Evolutionary conservation across 53 echinoderm and acorn worm genomes (phyloP).

Genomic region (Patiria pectinifera): DNA sequence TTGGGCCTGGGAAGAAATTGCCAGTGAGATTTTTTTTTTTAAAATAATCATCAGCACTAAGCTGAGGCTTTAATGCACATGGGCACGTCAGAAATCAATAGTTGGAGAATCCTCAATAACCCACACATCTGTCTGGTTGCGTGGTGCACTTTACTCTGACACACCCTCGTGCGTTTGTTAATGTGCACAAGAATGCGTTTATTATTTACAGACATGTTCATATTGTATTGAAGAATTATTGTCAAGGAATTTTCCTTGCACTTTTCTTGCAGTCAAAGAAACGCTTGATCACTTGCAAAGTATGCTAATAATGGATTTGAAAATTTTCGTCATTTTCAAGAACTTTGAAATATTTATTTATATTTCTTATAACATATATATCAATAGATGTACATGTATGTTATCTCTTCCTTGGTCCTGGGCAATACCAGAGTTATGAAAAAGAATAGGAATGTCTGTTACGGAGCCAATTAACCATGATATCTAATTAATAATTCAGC

Average conservation of each 20-base stretch:
- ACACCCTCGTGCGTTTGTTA: neutral
- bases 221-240: no score
- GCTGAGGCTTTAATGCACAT: neutral
- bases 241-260: neutral
- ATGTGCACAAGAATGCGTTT: neutral
- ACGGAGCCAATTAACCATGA: no score
- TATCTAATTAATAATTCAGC: no score
- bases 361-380: no score
- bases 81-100: slow-evolving; percentile 25
- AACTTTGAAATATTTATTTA: no score
- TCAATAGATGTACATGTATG: no score
- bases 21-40: neutral
- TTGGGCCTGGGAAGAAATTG: neutral
- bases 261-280: neutral
- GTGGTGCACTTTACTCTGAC: neutral
- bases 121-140: slow-evolving; percentile 15
- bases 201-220: neutral
- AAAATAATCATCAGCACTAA: neutral
- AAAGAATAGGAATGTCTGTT: no score
- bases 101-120: neutral
- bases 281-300: neutral
- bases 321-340: no score
- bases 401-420: no score
- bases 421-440: no score
- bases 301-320: neutral